Base-by-base conservation (phyloP, 1,140 invertebrate species). In the Drosophila chauvacae region DNA sequence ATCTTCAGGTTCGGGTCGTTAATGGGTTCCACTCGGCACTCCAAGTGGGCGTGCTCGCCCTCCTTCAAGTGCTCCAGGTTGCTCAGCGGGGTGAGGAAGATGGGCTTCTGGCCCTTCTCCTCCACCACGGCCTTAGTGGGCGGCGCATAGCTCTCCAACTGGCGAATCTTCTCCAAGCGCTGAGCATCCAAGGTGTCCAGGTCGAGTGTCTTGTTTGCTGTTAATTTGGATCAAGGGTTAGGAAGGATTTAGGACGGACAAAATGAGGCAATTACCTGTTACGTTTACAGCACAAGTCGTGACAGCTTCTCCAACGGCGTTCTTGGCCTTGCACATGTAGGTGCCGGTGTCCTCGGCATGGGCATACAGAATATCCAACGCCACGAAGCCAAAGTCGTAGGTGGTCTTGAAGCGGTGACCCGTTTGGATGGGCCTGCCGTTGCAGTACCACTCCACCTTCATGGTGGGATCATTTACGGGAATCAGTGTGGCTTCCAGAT, bases 361-460 rank as follows among this genome's bases (percentile, higher is more conserved):
- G 45, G 97, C 97, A 93, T 98, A 99, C n/a, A 99, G 93, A 83
- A 99, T 97, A 92, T 99, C 98, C 41, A 99, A 93, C 57, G 97
- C 97, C 9, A 99, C 98, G 92, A 97, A 99, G 68, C 98, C 98
- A 93, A 99, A 99, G 91, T 99, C 98, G 88, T 99, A 98, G 7
- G 96, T 97, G 10, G 97, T 98, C 92, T 98, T 97, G 93, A 98
- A 98, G 77, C 97, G 95, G 86, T 97, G 97, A 80, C 97, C 97
- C 88, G 97, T 96, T 80, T 96, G 96, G 79, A 99, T 95, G 2
- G 98, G 97, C 82, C 95, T 94, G 59, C 98, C 98, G 93, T 99
- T 98, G 90, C 97, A 96, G 92, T 95, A 98, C 98, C 98, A 99
- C 93, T 99, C 98, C 23, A 99, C 97, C 65, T 96, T 95, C 97